Percentiles rank a stretch among this genome's conserved stretches.
Conservation (phyloP, 23 tunicate species). For the Halocynthia aurantium region DNA sequence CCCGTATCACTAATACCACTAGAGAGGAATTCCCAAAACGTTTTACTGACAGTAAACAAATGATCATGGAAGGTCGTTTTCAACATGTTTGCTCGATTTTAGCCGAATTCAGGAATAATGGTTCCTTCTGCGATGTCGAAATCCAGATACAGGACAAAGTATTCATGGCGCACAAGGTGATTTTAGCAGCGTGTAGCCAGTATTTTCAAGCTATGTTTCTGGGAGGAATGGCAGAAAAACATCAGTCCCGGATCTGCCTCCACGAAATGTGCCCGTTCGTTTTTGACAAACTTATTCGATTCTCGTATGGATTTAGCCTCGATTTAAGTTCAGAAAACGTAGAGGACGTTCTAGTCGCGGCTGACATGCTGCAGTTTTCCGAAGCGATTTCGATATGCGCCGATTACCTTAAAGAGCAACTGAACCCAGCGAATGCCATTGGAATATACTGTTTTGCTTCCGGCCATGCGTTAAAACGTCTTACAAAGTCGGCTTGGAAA, state of each 20-base stretch:
- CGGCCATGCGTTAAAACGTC: background rate
- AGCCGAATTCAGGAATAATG: slow-evolving; percentile 5
- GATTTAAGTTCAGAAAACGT: background rate
- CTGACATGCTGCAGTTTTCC: slow-evolving; percentile 17
- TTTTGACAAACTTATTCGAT: background rate
- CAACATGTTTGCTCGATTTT: background rate
- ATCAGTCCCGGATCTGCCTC: background rate
- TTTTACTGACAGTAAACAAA: too few species aligned
- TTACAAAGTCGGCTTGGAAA: slow-evolving; percentile 16
- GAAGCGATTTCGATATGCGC: slow-evolving; percentile 3
- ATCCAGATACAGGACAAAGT: background rate
- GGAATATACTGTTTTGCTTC: slow-evolving; percentile 22
- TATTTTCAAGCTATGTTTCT: slow-evolving; percentile 21
- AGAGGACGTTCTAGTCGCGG: slow-evolving; percentile 18
- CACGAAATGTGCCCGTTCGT: background rate
- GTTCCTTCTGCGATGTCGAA: slow-evolving; percentile 9
- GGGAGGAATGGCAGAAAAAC: slow-evolving; percentile 4
- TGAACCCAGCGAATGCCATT: background rate
- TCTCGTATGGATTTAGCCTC: background rate
- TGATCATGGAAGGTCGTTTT: too few species aligned
- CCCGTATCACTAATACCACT: too few species aligned
- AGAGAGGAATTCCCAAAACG: too few species aligned
- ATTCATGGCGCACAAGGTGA: slow-evolving; percentile 12
- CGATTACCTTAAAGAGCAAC: background rate
- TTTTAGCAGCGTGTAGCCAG: slow-evolving; percentile 18